These are phyloP conservation scores for Xyliphius kryptos DNA, from an alignment of 2,113 vertebrate species.

Conservation along the genomic window DNA sequence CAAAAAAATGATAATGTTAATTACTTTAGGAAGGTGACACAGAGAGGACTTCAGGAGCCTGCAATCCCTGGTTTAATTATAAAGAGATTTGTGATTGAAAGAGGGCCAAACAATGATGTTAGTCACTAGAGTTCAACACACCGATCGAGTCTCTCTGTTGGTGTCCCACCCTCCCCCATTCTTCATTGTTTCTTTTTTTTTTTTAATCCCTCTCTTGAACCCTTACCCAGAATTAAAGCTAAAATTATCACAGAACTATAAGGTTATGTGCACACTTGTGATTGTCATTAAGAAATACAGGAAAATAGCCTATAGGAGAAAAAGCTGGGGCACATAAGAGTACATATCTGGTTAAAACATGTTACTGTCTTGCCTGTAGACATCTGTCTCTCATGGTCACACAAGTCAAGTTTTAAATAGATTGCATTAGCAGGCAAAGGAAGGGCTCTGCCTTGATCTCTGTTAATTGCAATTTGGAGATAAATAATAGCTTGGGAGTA, in stretches of 20 bases:
- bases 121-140: conserved; percentile 14
- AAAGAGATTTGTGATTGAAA: conserved; percentile 19
- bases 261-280: not conserved
- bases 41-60: conserved; percentile 1
- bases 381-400: conserved; percentile 25
- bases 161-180: not conserved
- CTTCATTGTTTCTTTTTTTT: not conserved
- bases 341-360: conserved; percentile 12
- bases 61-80: conserved; percentile 33
- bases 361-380: conserved; percentile 1
- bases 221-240: too few species aligned
- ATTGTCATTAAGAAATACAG: conserved; percentile 1
- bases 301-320: not conserved
- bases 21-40: conserved; percentile 39
- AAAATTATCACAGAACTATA: not conserved
- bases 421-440: conserved; percentile 49
- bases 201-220: not conserved
- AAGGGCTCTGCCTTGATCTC: conserved; percentile 39
- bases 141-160: conserved; percentile 1
- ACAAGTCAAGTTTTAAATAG: conserved; percentile 43
- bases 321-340: not conserved
- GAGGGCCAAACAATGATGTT: conserved; percentile 15
- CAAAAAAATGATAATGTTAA: conserved; percentile 32
- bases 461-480: conserved; percentile 48
- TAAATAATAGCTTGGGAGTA: conserved; percentile 48